Evolutionary conservation across 2,113 vertebrate genomes (phyloP).

Genomic region (Protobothrops flavoviridis): DNA sequence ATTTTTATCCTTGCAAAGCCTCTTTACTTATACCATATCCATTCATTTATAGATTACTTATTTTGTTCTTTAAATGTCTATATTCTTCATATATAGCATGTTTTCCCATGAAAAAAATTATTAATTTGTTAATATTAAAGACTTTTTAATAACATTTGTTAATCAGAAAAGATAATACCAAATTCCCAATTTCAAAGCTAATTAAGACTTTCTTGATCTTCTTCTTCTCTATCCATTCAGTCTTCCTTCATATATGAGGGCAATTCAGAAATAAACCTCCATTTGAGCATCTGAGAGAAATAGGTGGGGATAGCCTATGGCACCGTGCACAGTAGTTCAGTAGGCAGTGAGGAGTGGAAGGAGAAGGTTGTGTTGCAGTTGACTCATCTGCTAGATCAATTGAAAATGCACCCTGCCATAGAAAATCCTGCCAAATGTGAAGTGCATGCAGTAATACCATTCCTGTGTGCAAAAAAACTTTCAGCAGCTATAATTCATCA

Average conservation of each 20-base stretch:
- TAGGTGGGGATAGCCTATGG: too few species aligned
- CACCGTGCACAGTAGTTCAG: too few species aligned
- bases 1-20: not conserved
- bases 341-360: too few species aligned
- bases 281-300: too few species aligned
- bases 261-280: too few species aligned
- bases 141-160: not conserved
- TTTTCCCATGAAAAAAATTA: not conserved
- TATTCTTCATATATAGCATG: not conserved
- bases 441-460: too few species aligned
- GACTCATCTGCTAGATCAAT: too few species aligned
- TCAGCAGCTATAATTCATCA: too few species aligned
- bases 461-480: too few species aligned
- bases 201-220: not conserved
- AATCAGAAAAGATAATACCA: not conserved
- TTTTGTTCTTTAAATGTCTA: not conserved
- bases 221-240: not conserved
- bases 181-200: not conserved
- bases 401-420: too few species aligned
- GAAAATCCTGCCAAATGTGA: too few species aligned
- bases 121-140: not conserved
- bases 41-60: not conserved
- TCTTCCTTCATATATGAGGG: not conserved
- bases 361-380: too few species aligned
- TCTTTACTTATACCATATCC: not conserved